Evolutionary conservation across 2,797 vertebrate genomes (phyloP).

Genomic region (Buceros bicornis): DNA sequence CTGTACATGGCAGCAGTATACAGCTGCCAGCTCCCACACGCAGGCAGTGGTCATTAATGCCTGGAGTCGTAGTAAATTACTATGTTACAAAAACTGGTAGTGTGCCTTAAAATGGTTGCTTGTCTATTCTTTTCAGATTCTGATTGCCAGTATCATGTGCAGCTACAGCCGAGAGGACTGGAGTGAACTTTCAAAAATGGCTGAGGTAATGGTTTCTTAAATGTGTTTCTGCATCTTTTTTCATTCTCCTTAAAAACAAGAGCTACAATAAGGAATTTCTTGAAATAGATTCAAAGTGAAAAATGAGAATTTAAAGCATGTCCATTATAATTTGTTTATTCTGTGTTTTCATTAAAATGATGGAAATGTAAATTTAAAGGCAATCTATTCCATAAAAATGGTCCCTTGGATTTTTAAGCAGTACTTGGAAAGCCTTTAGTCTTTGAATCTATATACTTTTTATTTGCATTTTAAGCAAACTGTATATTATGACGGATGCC

Average conservation of each 20-base stretch:
- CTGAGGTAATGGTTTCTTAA: conserved; percentile 82
- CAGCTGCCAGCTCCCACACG: background rate
- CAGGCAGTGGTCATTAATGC: background rate
- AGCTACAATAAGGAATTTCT: conserved; percentile 33
- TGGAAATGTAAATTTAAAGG: conserved; percentile 78
- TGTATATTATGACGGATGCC: conserved; percentile 80
- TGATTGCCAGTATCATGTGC: conserved; percentile 91
- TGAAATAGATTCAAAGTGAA: conserved; percentile 46
- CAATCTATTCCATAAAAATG: conserved; percentile 67
- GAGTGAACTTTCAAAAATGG: conserved; percentile 87
- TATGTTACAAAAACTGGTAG: background rate
- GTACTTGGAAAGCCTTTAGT: conserved; percentile 71
- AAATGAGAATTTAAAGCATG: conserved; percentile 64
- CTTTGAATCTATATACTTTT: conserved; percentile 75
- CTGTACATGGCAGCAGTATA: background rate
- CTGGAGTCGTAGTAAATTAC: background rate
- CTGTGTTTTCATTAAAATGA: conserved; percentile 78
- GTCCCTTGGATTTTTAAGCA: conserved; percentile 75
- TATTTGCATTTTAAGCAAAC: conserved; percentile 84
- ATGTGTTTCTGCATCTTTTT: conserved; percentile 1
- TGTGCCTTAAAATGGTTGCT: background rate
- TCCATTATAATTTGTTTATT: conserved; percentile 76
- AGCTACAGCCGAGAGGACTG: conserved; percentile 87
- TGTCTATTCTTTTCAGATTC: conserved; percentile 76
- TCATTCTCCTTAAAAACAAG: conserved; percentile 48